These are phyloP conservation scores for Harpalus rubripes DNA, from an alignment of 2,888 invertebrate species.

Conservation along the genomic window DNA sequence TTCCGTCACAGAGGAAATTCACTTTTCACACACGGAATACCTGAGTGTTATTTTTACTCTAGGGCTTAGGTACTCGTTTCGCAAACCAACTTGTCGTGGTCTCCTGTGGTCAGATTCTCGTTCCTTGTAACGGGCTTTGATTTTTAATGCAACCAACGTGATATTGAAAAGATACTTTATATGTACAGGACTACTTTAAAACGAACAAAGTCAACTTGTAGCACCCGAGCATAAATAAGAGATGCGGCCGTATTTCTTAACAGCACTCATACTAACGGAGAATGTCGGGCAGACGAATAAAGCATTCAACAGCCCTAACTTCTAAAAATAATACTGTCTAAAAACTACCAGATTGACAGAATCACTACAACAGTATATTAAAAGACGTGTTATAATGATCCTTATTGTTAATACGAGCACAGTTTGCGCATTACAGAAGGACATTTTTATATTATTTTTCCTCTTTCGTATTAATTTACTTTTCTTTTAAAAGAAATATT, in stretches of 20 bases:
- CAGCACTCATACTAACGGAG: not conserved
- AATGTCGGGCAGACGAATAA: not conserved
- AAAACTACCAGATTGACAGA: too few species aligned
- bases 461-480: too few species aligned
- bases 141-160: not conserved
- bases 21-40: constrained; percentile 2
- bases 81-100: not conserved
- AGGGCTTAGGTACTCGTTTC: not conserved
- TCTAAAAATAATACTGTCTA: too few species aligned
- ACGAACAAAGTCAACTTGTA: not conserved
- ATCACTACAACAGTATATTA: too few species aligned
- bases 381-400: too few species aligned
- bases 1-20: not conserved
- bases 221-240: not conserved
- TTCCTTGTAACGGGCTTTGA: not conserved
- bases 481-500: too few species aligned
- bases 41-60: not conserved
- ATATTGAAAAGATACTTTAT: not conserved
- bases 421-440: too few species aligned
- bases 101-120: not conserved
- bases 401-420: too few species aligned
- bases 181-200: not conserved
- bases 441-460: too few species aligned
- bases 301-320: too few species aligned
- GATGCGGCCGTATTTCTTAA: not conserved